A percentile compares a stretch with the other conserved stretches of the same genome.
Evolutionary conservation across 2,888 invertebrate genomes (phyloP).

Genomic region (Drosophila falleni): DNA sequence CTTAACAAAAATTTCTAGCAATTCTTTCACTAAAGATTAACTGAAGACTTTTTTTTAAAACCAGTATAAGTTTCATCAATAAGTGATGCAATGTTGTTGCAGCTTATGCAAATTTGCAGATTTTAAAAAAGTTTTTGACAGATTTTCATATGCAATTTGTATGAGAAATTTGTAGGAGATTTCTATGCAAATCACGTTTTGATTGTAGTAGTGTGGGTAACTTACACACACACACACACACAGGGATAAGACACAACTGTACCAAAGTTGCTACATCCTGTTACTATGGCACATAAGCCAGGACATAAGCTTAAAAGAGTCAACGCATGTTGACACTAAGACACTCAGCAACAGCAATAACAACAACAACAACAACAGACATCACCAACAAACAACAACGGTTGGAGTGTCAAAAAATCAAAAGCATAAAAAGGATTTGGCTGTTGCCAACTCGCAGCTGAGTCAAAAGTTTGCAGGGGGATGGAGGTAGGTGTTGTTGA

Average conservation of each 20-base stretch:
- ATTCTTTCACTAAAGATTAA: background rate
- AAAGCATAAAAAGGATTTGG: slow-evolving; percentile 81
- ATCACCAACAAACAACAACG: slow-evolving; percentile 62
- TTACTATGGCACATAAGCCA: slow-evolving; percentile 52
- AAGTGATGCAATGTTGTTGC: slow-evolving; percentile 13
- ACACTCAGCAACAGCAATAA: slow-evolving; percentile 54
- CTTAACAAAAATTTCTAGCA: no score
- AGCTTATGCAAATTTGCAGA: slow-evolving; percentile 51
- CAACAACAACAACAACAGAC: slow-evolving; percentile 29
- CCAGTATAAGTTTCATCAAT: slow-evolving; percentile 12
- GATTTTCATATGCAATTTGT: slow-evolving; percentile 27
- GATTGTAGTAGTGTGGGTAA: slow-evolving; percentile 10
- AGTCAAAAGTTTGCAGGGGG: slow-evolving; percentile 9
- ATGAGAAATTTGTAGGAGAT: slow-evolving; percentile 16
- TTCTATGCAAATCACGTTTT: slow-evolving; percentile 53
- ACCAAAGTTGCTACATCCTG: slow-evolving; percentile 51
- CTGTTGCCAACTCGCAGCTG: slow-evolving; percentile 74
- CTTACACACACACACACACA: slow-evolving; percentile 14
- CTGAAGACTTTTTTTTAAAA: background rate
- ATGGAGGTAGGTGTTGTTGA: background rate
- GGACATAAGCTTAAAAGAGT: slow-evolving; percentile 66
- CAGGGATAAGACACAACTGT: slow-evolving; percentile 60
- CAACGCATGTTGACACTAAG: slow-evolving; percentile 80
- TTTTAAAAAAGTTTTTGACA: slow-evolving; percentile 28
- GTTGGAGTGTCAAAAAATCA: slow-evolving; percentile 80